These are phyloP conservation scores for Numenius arquata DNA, from an alignment of 2,113 vertebrate species.

Conservation along the genomic window DNA sequence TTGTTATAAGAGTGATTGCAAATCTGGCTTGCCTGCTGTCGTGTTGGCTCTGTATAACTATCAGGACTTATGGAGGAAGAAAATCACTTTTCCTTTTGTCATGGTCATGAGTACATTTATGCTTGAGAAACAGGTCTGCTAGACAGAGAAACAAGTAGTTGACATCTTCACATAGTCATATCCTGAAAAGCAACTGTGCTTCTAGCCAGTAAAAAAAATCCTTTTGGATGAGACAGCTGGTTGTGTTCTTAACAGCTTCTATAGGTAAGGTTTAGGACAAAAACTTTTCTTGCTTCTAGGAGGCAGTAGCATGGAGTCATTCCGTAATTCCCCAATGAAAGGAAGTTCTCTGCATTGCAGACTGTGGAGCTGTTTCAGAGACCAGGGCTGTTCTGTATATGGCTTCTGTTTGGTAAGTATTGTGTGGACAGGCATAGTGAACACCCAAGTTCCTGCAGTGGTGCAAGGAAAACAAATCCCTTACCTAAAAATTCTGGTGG, in stretches of 20 bases:
- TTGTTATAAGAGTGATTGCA: not conserved
- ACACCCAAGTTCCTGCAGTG: not conserved
- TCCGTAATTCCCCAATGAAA: not conserved
- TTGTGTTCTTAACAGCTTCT: not conserved
- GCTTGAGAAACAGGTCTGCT: not conserved
- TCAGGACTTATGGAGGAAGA: not conserved
- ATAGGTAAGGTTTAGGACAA: not conserved
- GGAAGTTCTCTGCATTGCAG: not conserved
- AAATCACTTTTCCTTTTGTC: not conserved
- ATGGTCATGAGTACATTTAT: accelerated
- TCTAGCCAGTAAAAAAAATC: not conserved
- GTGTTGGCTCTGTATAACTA: not conserved
- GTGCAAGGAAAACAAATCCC: not conserved
- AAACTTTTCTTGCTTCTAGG: not conserved
- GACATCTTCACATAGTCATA: not conserved
- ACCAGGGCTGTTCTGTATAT: accelerated
- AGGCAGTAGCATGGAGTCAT: not conserved
- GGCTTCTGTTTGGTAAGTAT: not conserved
- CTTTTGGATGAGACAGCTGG: not conserved
- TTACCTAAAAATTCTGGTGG: not conserved
- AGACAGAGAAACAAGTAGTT: not conserved
- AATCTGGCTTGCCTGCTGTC: not conserved
- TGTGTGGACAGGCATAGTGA: not conserved
- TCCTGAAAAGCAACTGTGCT: not conserved
- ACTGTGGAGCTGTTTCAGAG: not conserved